Evolutionary conservation across 2,888 invertebrate species (phyloP).

Genomic region (Ennomos erosarius): DNA sequence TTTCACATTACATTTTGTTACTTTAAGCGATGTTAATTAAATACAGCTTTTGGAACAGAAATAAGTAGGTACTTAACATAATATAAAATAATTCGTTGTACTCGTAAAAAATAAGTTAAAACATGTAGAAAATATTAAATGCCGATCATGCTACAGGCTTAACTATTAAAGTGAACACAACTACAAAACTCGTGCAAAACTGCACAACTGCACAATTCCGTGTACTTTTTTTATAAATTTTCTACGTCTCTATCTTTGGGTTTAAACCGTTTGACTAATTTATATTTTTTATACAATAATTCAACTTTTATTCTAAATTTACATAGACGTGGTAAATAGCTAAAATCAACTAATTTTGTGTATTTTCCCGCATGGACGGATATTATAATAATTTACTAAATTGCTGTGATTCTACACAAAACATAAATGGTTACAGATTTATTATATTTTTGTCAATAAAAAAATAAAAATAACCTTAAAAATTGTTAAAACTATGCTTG

Average conservation of each 20-base stretch:
- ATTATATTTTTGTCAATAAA: background rate
- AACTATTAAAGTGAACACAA: conserved; percentile 48
- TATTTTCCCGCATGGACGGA: conserved; percentile 78
- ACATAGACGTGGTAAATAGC: conserved; percentile 52
- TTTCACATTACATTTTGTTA: conserved; percentile 8
- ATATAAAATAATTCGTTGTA: conserved; percentile 57
- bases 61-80: conserved; percentile 23
- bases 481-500: conserved; percentile 31
- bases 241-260: conserved; percentile 56
- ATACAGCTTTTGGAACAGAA: conserved; percentile 26
- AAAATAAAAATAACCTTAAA: conserved; percentile 4
- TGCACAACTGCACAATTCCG: conserved; percentile 41
- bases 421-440: conserved; percentile 5
- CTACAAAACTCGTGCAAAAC: conserved; percentile 41
- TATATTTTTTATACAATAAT: conserved; percentile 35
- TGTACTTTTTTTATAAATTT: conserved; percentile 37
- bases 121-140: conserved; percentile 57
- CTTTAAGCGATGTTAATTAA: conserved; percentile 47
- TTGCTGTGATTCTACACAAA: conserved; percentile 47
- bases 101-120: conserved; percentile 44
- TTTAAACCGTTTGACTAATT: conserved; percentile 46
- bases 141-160: conserved; percentile 62
- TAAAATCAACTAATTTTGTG: conserved; percentile 62
- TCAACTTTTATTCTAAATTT: conserved; percentile 60
- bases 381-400: conserved; percentile 65